phyloP scores from a whole-genome alignment of 2,113 vertebrate species.

The Hippoglossus stenolepis region DNA sequence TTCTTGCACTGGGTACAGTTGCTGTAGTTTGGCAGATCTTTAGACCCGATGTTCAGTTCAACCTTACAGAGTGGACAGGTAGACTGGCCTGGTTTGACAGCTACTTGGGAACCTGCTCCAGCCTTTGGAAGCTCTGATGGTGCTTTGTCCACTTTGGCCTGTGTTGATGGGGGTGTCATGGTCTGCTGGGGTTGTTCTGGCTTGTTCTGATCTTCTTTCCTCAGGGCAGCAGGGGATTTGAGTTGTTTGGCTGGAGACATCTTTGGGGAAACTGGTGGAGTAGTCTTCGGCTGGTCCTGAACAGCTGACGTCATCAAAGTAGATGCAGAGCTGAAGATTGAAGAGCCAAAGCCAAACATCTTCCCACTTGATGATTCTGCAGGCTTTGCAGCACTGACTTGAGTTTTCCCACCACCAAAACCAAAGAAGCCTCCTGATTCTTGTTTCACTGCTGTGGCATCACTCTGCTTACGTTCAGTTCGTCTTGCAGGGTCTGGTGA shows the following conservation, averaged over 20 bases:
- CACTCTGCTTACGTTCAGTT: conserved; percentile 68
- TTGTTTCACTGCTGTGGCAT: conserved; percentile 57
- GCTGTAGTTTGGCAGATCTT: conserved; percentile 90
- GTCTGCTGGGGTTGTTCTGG: conserved; percentile 42
- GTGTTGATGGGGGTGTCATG: conserved; percentile 42
- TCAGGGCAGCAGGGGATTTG: conserved; percentile 44
- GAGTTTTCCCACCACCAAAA: conserved; percentile 70
- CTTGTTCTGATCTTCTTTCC: conserved; percentile 50
- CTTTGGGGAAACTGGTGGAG: conserved; percentile 75
- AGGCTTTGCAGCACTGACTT: conserved; percentile 81
- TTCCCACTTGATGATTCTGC: conserved; percentile 88
- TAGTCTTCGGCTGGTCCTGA: conserved; percentile 70
- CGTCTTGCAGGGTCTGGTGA: conserved; percentile 53
- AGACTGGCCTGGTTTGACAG: conserved; percentile 50
- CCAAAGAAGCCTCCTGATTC: conserved; percentile 82
- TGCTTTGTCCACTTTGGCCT: conserved; percentile 68
- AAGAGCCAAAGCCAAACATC: conserved; percentile 82
- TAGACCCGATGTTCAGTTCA: conserved; percentile 84
- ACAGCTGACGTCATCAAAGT: conserved; percentile 78
- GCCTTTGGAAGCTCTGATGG: conserved; percentile 55
- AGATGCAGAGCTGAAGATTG: conserved; percentile 81
- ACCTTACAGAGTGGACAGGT: conserved; percentile 92
- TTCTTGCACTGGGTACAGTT: conserved; percentile 91
- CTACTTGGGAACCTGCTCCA: conserved; percentile 34
- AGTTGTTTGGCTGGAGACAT: conserved; percentile 55